phyloP scores from a whole-genome alignment of 2,113 vertebrate species.

The Hymenochirus boettgeri region DNA sequence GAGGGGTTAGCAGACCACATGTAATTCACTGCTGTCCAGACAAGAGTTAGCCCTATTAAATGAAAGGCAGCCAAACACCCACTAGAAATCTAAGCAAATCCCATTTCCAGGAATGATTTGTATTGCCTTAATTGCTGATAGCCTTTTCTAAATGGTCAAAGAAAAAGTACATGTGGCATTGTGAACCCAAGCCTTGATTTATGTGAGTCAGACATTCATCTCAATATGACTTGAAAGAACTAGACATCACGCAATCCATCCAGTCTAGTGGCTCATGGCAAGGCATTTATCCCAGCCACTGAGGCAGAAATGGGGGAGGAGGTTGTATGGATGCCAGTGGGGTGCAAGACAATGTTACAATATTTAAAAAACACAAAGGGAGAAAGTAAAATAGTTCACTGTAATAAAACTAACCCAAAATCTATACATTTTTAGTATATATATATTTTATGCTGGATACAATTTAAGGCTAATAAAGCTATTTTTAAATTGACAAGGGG shows the following conservation, averaged over 20 bases:
- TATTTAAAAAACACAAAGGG: too few relatives aligned
- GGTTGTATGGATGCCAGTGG: not conserved
- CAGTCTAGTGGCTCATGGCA: conserved; percentile 9
- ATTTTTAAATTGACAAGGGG: too few relatives aligned
- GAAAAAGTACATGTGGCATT: conserved; percentile 32
- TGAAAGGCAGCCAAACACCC: conserved; percentile 24
- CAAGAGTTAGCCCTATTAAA: conserved; percentile 8
- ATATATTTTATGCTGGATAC: too few relatives aligned
- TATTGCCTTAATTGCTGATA: conserved; percentile 31
- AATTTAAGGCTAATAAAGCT: too few relatives aligned
- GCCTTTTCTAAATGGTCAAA: conserved; percentile 14
- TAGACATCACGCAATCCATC: conserved; percentile 38
- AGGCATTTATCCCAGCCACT: not conserved
- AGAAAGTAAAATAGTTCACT: too few relatives aligned
- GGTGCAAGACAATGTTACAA: too few relatives aligned
- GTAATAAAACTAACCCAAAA: too few relatives aligned
- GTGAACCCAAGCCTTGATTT: conserved; percentile 15
- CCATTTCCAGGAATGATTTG: conserved; percentile 23
- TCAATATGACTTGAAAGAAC: conserved; percentile 31
- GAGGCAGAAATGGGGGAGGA: not conserved
- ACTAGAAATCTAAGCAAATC: conserved; percentile 8
- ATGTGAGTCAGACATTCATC: conserved; percentile 26
- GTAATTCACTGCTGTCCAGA: conserved; percentile 18
- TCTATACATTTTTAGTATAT: too few relatives aligned
- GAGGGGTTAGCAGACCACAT: not conserved